Conservation (phyloP, 2,797 vertebrate species). For the Neomorphus geoffroyi region DNA sequence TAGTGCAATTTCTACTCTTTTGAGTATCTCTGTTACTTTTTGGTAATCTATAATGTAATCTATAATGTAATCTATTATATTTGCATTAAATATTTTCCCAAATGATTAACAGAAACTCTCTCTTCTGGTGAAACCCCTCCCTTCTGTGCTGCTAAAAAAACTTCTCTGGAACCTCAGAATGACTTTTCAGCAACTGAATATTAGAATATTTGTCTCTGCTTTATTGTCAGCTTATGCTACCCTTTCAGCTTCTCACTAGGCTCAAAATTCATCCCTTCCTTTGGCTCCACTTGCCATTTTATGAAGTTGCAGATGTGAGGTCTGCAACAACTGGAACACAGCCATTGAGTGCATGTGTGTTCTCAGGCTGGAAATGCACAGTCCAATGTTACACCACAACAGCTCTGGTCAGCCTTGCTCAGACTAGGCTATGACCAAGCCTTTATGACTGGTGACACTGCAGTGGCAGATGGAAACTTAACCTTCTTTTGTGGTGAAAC, state of each 20-base stretch:
- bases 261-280: neutral
- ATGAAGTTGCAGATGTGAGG: neutral
- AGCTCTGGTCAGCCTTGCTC: neutral
- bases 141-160: neutral
- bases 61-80: neutral
- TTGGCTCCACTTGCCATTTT: neutral
- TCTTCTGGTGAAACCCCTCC: neutral
- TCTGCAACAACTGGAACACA: neutral
- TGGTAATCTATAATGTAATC: neutral
- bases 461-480: neutral
- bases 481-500: neutral
- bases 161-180: neutral
- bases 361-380: neutral
- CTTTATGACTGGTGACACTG: neutral
- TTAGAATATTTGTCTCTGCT: neutral
- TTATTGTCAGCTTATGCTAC: neutral
- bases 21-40: neutral
- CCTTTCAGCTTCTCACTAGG: neutral
- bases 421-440: neutral
- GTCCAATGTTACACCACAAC: neutral
- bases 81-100: neutral
- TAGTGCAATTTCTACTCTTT: neutral
- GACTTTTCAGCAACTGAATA: neutral
- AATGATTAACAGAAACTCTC: neutral
- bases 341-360: rapidly evolving